Conservation (phyloP, 1,140 invertebrate genomes). For the Acromyrmex echinatior region DNA sequence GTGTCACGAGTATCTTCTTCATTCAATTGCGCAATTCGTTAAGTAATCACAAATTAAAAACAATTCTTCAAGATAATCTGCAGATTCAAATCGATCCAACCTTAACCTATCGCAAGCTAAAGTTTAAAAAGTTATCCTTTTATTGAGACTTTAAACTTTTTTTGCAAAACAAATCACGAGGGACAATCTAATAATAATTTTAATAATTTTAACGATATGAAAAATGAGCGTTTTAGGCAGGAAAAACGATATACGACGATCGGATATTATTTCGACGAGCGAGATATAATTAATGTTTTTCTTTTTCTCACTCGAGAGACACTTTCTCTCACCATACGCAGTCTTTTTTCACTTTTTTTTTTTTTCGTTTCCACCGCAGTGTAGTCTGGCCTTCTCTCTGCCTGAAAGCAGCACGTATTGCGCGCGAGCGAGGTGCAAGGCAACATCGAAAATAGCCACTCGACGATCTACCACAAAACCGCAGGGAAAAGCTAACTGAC, state of each 20-base stretch:
- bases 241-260: background rate
- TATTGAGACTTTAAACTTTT: background rate
- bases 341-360: background rate
- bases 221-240: background rate
- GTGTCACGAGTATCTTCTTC: conserved; percentile 42
- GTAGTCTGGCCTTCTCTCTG: conserved; percentile 4
- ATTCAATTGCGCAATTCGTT: conserved; percentile 7
- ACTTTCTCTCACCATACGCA: background rate
- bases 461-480: conserved; percentile 66
- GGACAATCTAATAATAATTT: background rate
- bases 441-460: conserved; percentile 62
- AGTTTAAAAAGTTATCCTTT: background rate
- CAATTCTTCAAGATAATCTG: conserved; percentile 19
- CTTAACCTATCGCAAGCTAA: background rate
- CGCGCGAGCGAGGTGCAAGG: conserved; percentile 20
- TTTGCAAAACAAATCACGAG: background rate
- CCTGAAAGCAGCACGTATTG: conserved; percentile 50
- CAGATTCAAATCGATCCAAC: background rate
- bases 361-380: background rate
- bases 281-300: background rate
- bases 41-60: conserved; percentile 52
- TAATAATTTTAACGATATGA: background rate
- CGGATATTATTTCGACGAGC: background rate
- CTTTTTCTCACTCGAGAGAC: background rate
- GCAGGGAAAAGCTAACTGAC: conserved; percentile 59